These are phyloP conservation scores for Bubo scandiacus DNA, from an alignment of 2,113 vertebrate genomes.

Conservation along the genomic window DNA sequence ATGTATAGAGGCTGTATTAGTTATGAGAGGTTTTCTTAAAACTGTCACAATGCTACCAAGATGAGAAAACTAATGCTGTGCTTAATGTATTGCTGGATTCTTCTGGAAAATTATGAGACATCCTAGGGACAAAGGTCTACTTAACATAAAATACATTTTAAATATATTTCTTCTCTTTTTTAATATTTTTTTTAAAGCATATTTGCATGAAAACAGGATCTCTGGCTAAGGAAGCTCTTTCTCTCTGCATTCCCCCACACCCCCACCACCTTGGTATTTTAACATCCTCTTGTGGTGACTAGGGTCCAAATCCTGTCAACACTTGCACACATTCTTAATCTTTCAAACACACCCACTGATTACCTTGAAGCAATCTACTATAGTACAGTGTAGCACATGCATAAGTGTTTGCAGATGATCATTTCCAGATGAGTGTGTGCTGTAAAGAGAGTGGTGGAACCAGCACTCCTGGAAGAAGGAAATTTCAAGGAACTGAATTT, in stretches of 20 bases:
- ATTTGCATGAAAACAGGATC: neutral
- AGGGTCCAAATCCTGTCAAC: neutral
- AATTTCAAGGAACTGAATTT: neutral
- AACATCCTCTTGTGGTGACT: neutral
- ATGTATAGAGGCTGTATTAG: neutral
- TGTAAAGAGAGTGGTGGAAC: neutral
- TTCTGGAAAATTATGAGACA: slow-evolving; percentile 27
- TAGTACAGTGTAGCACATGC: neutral
- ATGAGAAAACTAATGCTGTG: slow-evolving; percentile 24
- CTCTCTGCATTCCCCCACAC: neutral
- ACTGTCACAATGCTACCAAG: neutral
- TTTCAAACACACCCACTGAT: neutral
- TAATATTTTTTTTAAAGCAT: neutral
- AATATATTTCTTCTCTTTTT: neutral
- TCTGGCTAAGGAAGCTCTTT: neutral
- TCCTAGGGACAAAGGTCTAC: neutral
- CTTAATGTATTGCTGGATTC: slow-evolving; percentile 13
- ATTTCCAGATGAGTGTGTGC: neutral
- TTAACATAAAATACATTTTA: neutral
- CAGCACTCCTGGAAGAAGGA: neutral
- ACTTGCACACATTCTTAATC: neutral
- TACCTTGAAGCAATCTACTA: neutral
- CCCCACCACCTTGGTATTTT: neutral
- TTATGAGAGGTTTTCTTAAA: neutral
- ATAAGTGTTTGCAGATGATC: neutral